Percentiles rank a stretch among this genome's conserved stretches.
Conservation (phyloP, 1,140 invertebrate genomes). For the Psilanteris sp. region DNA sequence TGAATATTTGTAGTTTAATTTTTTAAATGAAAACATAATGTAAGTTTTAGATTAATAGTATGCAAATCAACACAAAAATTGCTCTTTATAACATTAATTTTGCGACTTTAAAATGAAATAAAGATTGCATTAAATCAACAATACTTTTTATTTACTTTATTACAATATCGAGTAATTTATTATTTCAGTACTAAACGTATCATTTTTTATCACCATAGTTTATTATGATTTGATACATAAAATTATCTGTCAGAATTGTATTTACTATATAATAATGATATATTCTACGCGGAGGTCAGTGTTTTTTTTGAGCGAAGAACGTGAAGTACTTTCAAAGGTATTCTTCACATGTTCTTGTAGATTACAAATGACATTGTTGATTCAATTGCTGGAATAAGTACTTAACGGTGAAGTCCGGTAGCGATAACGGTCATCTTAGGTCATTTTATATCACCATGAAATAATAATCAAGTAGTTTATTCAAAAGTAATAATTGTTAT, state of each 20-base stretch:
- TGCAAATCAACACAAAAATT: no score
- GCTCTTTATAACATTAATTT: neutral
- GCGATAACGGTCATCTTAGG: constrained; percentile 40
- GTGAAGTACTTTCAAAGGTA: constrained; percentile 33
- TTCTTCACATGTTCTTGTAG: constrained; percentile 44
- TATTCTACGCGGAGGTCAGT: constrained; percentile 46
- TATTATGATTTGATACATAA: constrained; percentile 21
- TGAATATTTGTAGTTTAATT: no score
- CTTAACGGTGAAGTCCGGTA: constrained; percentile 50
- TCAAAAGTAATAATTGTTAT: no score
- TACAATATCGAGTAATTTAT: no score
- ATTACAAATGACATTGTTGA: constrained; percentile 60
- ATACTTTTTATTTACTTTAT: no score
- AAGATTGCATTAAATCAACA: no score
- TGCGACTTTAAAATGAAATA: no score
- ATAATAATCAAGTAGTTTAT: no score
- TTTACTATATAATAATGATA: constrained; percentile 40
- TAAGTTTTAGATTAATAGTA: no score
- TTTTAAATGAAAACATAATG: no score
- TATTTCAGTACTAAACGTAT: no score
- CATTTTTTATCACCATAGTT: no score
- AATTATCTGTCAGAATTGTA: constrained; percentile 17
- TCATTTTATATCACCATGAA: constrained; percentile 15
- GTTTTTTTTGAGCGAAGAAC: constrained; percentile 32
- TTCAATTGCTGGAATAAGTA: constrained; percentile 59